Evolutionary conservation across 2,888 invertebrate species (phyloP), one percentile per base, ranked within the genome.

Genomic region (Rotaria macrura): DNA sequence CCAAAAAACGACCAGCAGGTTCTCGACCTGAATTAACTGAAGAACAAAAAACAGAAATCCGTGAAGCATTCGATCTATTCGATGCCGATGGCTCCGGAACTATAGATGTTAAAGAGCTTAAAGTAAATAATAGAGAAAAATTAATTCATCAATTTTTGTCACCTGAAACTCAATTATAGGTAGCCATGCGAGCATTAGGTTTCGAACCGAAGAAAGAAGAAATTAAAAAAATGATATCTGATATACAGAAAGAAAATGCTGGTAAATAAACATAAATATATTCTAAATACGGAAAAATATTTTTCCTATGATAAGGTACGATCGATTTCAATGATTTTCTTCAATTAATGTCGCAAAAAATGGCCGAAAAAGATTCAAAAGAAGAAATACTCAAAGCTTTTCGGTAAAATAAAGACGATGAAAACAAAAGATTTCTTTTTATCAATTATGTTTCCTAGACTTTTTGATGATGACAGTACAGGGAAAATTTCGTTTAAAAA

Each of bases 141-240:
- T 23, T 47, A 47, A 10, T 47, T 47, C 10, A 47, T 47, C 12
- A 10, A 23, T 23, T 52, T 23, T 52, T 23, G 5, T 52, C 23
- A 52, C 5, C 20, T 2, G 7, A 52, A 3, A 52, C 14, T 38
- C 14, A 25, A 83, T 12, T 84, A 87, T 87, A 93, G 93, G 92
- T 93, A 87, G 97, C 96, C 1, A 95, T 98, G 89, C 92, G 97
- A 88, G 97, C 98, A 0, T 92, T 99, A 25, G 98, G 98, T 0
- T 97, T 97, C 92, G 98, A 99, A 90, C 97, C 97, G 0, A 95
- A 95, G 89, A 97, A 97, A 90, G 97, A 97, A 90, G 97, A 98
- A 92, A 95, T 99, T 40, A 96, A 96, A 91, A 95, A 95, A 89
- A 95, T 98, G 93, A 94, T 95, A 88, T 94, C 94, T 5, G 95